These are phyloP conservation scores for Glyphotaelius pellucidus DNA, from an alignment of 2,888 invertebrate genomes.

Conservation along the genomic window DNA sequence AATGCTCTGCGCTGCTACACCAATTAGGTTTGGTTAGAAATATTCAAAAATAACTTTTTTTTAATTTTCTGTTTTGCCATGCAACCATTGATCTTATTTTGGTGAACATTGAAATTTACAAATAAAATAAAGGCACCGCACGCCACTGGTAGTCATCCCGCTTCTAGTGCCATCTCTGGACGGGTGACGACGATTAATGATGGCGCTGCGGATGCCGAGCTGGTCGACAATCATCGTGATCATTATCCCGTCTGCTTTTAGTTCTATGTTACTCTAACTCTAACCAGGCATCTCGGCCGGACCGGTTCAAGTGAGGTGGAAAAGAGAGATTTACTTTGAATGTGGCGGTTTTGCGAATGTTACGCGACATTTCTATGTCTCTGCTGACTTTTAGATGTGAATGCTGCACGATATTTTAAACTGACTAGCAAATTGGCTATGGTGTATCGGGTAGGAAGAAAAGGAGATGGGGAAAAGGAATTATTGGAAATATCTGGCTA, in stretches of 20 bases:
- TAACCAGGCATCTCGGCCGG: not conserved
- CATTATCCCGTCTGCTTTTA: not conserved
- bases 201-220: not conserved
- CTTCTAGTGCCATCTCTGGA: not conserved
- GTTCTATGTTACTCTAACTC: not conserved
- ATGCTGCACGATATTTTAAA: too few relatives aligned
- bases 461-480: too few relatives aligned
- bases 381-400: too few relatives aligned
- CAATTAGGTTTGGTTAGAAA: too few relatives aligned
- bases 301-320: not conserved
- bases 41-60: too few relatives aligned
- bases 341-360: not conserved
- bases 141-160: not conserved
- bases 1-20: too few relatives aligned
- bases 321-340: not conserved
- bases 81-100: too few relatives aligned
- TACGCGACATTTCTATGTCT: not conserved
- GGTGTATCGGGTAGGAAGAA: too few relatives aligned
- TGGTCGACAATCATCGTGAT: constrained; percentile 2
- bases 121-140: not conserved
- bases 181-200: not conserved
- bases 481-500: too few relatives aligned
- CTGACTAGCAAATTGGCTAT: too few relatives aligned
- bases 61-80: too few relatives aligned
- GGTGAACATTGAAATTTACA: not conserved